Evolutionary conservation across 2,888 invertebrate species (phyloP), one percentile per base, ranked within the genome.

Genomic region (Pammene fasciana): DNA sequence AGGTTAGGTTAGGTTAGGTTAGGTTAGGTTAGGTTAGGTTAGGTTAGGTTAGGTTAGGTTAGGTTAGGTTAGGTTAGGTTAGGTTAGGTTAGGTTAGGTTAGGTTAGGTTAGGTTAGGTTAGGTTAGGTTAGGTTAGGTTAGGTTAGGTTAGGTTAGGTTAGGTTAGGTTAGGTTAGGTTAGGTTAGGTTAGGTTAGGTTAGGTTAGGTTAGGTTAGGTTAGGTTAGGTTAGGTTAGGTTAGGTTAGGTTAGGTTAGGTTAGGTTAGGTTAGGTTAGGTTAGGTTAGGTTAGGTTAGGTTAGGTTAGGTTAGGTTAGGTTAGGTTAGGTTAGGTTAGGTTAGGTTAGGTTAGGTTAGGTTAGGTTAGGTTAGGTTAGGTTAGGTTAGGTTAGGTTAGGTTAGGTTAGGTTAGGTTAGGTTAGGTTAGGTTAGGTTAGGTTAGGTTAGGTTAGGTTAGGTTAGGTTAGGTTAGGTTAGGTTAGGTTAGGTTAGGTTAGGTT

Each of bases 1-100:
- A 50, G 50, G 50, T 50, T 50, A 50, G 50, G 50, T 50, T 50
- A 50, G 50, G 50, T 50, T 50, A 50, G 50, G 50, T 50, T 50
- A 50, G 50, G 50, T 50, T 50, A 50, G 50, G 50, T 50, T 50
- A 50, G 50, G 50, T 50, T 50, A 50, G 50, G 50, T 50, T 50
- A 50, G 50, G 50, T 50, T 50, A 50, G 50, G 50, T 50, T 50
- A 50, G 50, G 50, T 50, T 50, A 50, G 50, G 50, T 50, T 50
- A 50, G 50, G 50, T 50, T 50, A 50, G 50, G 50, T 50, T 50
- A 50, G 50, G 50, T 50, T 50, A 50, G 50, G 50, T 50, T 50
- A 50, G 50, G 50, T 50, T 50, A 50, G 50, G 50, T 50, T 50
- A 50, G 50, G 50, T 50, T 50, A 50, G 50, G 50, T 50, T 50